A percentile compares a stretch with the other conserved stretches of the same genome.
phyloP scores from a whole-genome alignment of 2,888 invertebrate genomes.

The Drosophila crucigera region DNA sequence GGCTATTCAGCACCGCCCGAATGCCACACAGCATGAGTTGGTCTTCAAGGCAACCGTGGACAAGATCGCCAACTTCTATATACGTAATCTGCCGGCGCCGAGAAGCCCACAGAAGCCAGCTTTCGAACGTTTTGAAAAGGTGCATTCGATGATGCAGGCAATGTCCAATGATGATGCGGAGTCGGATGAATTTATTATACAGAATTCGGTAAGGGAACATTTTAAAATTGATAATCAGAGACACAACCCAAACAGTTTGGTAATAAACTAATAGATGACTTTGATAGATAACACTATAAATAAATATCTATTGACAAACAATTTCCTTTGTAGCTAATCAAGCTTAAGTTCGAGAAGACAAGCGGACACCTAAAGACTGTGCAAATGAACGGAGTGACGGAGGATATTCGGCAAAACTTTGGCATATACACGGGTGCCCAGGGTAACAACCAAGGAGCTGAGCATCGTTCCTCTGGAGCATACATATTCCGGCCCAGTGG shows the following conservation, averaged over 20 bases:
- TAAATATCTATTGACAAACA: neutral
- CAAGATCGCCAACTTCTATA: slow-evolving; percentile 87
- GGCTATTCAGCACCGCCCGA: slow-evolving; percentile 85
- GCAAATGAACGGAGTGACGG: slow-evolving; percentile 77
- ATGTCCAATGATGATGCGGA: slow-evolving; percentile 21
- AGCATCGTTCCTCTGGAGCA: slow-evolving; percentile 94
- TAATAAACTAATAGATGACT: neutral
- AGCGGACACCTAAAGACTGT: slow-evolving; percentile 66
- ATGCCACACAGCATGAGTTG: slow-evolving; percentile 89
- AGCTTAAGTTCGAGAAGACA: slow-evolving; percentile 66
- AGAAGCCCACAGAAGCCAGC: slow-evolving; percentile 6
- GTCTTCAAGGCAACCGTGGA: slow-evolving; percentile 88
- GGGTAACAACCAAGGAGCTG: slow-evolving; percentile 88
- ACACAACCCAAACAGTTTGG: neutral
- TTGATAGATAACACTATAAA: neutral
- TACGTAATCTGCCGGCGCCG: slow-evolving; percentile 50
- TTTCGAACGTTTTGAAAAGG: slow-evolving; percentile 40
- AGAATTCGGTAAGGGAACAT: slow-evolving; percentile 70
- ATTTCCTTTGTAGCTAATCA: slow-evolving; percentile 67
- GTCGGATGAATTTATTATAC: slow-evolving; percentile 55
- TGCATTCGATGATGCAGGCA: slow-evolving; percentile 29
- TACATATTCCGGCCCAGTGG: slow-evolving; percentile 93
- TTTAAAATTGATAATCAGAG: neutral
- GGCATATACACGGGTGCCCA: slow-evolving; percentile 90
- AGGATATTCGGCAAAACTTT: slow-evolving; percentile 87